These are phyloP conservation scores for Pseudochirops cupreus DNA, from an alignment of 2,797 vertebrate species.

Conservation along the genomic window DNA sequence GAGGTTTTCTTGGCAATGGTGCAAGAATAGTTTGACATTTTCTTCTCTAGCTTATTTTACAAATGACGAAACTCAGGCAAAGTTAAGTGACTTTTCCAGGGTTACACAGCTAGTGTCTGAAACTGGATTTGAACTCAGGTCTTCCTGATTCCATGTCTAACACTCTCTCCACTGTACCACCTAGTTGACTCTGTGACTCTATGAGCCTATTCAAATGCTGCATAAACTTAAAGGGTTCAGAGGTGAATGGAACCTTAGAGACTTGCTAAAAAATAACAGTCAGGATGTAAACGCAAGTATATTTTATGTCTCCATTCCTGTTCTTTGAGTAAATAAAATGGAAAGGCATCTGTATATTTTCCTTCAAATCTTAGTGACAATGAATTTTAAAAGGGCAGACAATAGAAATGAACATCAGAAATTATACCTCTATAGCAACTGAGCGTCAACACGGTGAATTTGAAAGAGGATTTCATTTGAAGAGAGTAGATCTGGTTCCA, in stretches of 20 bases:
- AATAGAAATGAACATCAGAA: background rate
- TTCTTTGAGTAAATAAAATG: background rate
- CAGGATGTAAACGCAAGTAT: background rate
- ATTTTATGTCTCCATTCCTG: background rate
- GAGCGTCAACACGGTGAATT: background rate
- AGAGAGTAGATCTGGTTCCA: background rate
- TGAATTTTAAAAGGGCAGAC: background rate
- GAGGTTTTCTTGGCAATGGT: no score
- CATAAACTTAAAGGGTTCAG: background rate
- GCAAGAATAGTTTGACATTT: no score
- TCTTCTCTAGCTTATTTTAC: no score
- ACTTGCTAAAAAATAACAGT: background rate
- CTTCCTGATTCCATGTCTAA: no score
- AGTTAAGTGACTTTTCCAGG: no score
- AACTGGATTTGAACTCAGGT: no score
- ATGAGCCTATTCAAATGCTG: background rate
- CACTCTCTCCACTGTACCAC: no score
- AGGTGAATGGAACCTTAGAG: background rate
- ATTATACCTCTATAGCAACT: background rate
- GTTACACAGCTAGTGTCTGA: no score
- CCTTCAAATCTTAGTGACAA: background rate
- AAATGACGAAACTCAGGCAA: no score
- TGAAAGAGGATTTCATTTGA: background rate
- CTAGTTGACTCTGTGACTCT: background rate
- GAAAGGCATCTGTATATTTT: background rate